Evolutionary conservation across 2,888 invertebrate species (phyloP), one percentile per base, ranked within the genome.

Genomic region (Parnassius glacialis): DNA sequence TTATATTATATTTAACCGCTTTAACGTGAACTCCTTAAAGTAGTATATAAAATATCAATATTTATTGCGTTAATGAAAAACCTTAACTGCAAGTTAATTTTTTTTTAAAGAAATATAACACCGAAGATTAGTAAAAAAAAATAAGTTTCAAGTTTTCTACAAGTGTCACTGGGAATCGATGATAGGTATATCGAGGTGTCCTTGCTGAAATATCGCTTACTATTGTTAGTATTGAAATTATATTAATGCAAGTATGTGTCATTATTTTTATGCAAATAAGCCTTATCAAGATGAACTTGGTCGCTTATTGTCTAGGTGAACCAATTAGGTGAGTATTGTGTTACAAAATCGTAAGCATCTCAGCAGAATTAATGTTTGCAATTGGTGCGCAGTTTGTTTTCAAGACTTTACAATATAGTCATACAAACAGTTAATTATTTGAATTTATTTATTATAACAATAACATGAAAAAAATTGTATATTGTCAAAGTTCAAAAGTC

Each of bases 281-380:
- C 67, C 62, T 76, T 76, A 79, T 79, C 79, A 76, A 73, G 78
- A 80, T 80, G 78, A 78, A 75, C 73, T 76, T 76, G 75, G 67
- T 63, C 67, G 68, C 69, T 74, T 74, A 78, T 78, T 78, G 75
- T 79, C 70, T 69, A 65, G 67, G 69, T 70, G 70, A 73, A 73
- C 74, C 70, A 76, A 74, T 72, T 70, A 69, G 67, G 68, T 59
- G 69, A 58, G 60, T 60, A 64, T 65, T 66, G 65, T 61, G 61
- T 66, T 66, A 62, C 57, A 65, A 65, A 64, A 65, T 59, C 52
- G 56, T 51, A 59, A 57, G 61, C 56, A 61, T 62, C 60, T 48
- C 50, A 57, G 50, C 60, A 60, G 54, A 56, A 59, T 59, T 64
- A 64, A 62, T 57, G 34, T 56, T 58, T 48, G 9, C 41, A 64